Base-by-base conservation (phyloP, 2,113 vertebrate genomes). In the Picathartes gymnocephalus region DNA sequence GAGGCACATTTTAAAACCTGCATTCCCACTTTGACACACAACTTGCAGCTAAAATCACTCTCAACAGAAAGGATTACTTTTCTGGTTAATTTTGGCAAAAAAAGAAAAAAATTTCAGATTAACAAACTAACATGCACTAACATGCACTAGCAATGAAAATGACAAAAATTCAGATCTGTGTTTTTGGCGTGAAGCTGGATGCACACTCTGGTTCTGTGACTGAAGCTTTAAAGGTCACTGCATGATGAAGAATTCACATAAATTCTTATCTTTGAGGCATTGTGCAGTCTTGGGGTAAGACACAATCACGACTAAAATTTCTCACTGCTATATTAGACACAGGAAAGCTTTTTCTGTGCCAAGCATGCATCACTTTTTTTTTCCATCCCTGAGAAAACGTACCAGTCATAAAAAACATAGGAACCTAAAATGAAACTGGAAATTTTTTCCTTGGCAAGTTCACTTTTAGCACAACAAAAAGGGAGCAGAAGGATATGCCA, bases 391-490 rank as follows among this genome's bases (percentile, higher is more conserved):
- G 58, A 85, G 81, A 27, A 76, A 91, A 92, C 7, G 6, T 35
- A 92, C 42, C 54, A 92, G 62, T 61, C 42, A 81, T 14, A 82
- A 77, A 95, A 97, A 87, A 81, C 81, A 87, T 56, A 80, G 66
- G 73, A 89, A 92, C 62, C 54, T 62, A 80, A 92, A 94, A 91
- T 0, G 33, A 89, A 96, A 68, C 48, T 24, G 79, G 48, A 88
- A 62, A 11, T 60, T 51, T 86, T 84, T 74, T 93, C 39, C 24
- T 69, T 81, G 65, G 60, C 62, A 94, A 86, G 68, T 70, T 47
- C 56, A 39, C 47, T 90, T 88, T 93, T 73, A 94, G 66, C 93
- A 93, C 60, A 94, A 90, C 54, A 83, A 88, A 94, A 94, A 90
- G 30, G 42, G 72, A 95, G 57, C 91, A 93, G 88, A 93, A 92